These are phyloP conservation scores for Trichogramma evanescens DNA, from an alignment of 2,888 invertebrate species.

Conservation along the genomic window DNA sequence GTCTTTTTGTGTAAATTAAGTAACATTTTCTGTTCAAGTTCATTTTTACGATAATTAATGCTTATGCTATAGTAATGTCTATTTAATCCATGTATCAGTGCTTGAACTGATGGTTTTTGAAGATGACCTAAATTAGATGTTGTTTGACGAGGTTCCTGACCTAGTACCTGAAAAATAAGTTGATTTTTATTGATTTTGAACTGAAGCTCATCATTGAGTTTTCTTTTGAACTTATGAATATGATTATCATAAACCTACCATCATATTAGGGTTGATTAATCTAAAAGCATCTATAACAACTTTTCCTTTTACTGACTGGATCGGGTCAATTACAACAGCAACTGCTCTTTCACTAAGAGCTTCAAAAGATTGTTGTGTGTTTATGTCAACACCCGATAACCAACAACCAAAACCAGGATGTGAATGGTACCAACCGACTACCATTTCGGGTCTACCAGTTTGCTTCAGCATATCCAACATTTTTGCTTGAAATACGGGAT, in stretches of 20 bases:
- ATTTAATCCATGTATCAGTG: constrained; percentile 96
- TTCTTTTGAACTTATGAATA: background rate
- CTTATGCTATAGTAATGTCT: constrained; percentile 99
- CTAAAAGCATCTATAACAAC: constrained; percentile 99
- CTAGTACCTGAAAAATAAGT: constrained; percentile 52
- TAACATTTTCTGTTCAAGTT: constrained; percentile 98
- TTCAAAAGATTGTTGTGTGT: constrained; percentile 99
- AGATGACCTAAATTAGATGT: constrained; percentile 98
- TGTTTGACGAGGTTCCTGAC: constrained; percentile 97
- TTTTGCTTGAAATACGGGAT: constrained; percentile 99
- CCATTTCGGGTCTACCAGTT: constrained; percentile 99
- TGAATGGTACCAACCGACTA: constrained; percentile 97
- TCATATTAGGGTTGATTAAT: constrained; percentile 97
- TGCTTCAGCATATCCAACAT: constrained; percentile 98
- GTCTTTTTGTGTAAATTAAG: constrained; percentile 97
- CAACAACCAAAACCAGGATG: constrained; percentile 99
- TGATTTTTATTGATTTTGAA: background rate
- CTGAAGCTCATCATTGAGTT: background rate
- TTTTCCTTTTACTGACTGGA: constrained; percentile 98
- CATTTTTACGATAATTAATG: constrained; percentile 98
- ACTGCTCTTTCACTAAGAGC: constrained; percentile 96
- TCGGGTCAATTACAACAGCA: constrained; percentile 98
- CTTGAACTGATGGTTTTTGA: constrained; percentile 98
- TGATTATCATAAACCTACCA: constrained; percentile 59
- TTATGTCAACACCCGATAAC: constrained; percentile 98